Evolutionary conservation across 1,140 invertebrate genomes (phyloP), one percentile per base, ranked within the genome.

Genomic region (Ceratina calcarata): DNA sequence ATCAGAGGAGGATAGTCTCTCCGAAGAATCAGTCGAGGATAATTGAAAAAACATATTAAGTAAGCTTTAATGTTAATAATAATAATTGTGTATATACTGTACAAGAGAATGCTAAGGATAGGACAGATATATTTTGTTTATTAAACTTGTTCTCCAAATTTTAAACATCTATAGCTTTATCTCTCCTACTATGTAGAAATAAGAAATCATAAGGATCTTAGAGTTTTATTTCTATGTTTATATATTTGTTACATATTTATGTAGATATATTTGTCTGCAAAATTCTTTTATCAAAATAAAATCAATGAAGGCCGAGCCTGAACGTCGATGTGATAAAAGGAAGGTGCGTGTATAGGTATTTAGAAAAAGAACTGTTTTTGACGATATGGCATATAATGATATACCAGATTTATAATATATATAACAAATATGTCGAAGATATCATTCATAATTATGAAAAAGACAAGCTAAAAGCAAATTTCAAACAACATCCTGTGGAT

Each of bases 201-300:
- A 22, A 69, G 62, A n/a, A 65, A 53, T 81, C 70, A 68, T 89
- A 90, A 90, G 87, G 87, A 86, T 87, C 87, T 81, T 87, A 87
- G 87, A 89, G 86, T 91, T 91, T 90, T 91, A 91, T 92, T 91
- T 85, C 88, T 86, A 85, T 88, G 37, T 45, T 87, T 90, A 90
- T 91, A 90, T 91, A 89, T 90, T 90, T 92, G 90, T 90, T 92
- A 91, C 89, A 92, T 90, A 91, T 89, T 91, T 91, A 88, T 91
- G 89, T 90, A 90, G 86, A 86, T 90, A 90, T 91, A 89, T 89
- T 82, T 91, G 87, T 80, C 80, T 91, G 88, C 91, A 90, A 91
- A 91, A 90, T 91, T 88, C 86, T 83, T 90, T 86, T 91, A 92
- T 91, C 86, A 91, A 92, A 92, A 91, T 91, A 90, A 92, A 89